phyloP scores from a whole-genome alignment of 2,797 vertebrate genomes.

The Gallinago stenura region DNA sequence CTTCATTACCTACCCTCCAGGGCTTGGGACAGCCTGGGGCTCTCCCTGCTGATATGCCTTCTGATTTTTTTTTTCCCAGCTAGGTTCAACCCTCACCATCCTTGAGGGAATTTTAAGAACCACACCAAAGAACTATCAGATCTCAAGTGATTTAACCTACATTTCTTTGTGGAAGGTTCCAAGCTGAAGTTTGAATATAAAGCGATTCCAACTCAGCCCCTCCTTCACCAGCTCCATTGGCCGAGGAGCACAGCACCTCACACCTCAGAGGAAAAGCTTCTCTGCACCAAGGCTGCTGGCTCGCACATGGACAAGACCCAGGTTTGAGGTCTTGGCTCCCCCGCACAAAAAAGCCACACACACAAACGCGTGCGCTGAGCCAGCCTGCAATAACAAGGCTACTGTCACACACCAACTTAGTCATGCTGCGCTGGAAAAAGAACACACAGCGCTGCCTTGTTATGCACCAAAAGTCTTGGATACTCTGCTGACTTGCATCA shows the following conservation, averaged over 20 bases:
- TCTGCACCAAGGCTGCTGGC: background rate
- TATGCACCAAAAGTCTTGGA: background rate
- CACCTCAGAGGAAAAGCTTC: background rate
- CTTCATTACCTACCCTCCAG: background rate
- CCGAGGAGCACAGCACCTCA: background rate
- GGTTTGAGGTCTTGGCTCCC: background rate
- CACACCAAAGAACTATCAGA: background rate
- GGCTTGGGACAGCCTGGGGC: background rate
- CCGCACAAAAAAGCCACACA: background rate
- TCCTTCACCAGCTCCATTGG: fast-evolving
- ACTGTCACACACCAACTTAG: background rate
- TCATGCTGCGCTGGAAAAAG: constrained; percentile 3
- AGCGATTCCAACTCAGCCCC: background rate
- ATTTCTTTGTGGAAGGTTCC: background rate
- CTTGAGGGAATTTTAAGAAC: background rate
- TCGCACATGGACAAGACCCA: background rate
- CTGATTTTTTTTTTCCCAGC: background rate
- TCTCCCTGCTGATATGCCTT: background rate
- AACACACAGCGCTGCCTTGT: constrained; percentile 11
- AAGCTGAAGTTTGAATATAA: background rate
- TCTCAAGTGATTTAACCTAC: constrained; percentile 18
- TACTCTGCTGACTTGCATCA: background rate
- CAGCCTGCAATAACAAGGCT: background rate
- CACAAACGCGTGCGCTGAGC: background rate
- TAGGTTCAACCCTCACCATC: background rate